Evolutionary conservation across 2,888 invertebrate genomes (phyloP), one percentile per base, ranked within the genome.

Genomic region (Apoderus coryli): DNA sequence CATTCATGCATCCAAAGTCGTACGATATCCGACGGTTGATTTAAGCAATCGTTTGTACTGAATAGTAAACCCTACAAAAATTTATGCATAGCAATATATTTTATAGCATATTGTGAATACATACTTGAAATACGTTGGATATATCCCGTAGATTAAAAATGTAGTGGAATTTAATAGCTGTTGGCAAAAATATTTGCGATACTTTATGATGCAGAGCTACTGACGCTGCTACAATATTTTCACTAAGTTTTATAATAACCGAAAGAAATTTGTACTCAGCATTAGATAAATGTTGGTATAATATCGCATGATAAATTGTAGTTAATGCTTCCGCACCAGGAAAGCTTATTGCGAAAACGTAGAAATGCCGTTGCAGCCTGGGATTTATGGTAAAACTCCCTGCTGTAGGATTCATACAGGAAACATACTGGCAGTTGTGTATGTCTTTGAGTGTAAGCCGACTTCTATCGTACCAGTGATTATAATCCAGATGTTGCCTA

Each of bases 391-490:
- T 92, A 49, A 95, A 95, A 50, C 89, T 90, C 27, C 95, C 95
- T 14, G 93, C 90, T 0, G 93, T 93, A 0, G 95, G 95, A 61
- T 95, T 95, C 93, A 95, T 95, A 54, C 92, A 92, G 16, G 90
- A 81, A 9, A 95, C 81, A 51, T 95, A 95, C 54, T 95, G 95
- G 34, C 92, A 92, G 51, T 92, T 93, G 55, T 90, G 89, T 36
- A 95, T 89, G 39, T 95, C 93, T 59, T 95, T 95, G 7, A 93
- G 58, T 0, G 80, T 67, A 12, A 95, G 61, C 51, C 86, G 86
- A 23, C 78, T 77, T 19, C 95, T 67, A 52, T 95, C 88, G 53
- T 86, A 81, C 93, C 95, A 95, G 57, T 95, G 93, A 28, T 77
- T 78, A 52, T 95, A 95, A 57, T 95, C 95, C 49, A 95, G 63